Base-by-base conservation (phyloP, 1,140 invertebrate genomes). In the Mactra quadrangularis region DNA sequence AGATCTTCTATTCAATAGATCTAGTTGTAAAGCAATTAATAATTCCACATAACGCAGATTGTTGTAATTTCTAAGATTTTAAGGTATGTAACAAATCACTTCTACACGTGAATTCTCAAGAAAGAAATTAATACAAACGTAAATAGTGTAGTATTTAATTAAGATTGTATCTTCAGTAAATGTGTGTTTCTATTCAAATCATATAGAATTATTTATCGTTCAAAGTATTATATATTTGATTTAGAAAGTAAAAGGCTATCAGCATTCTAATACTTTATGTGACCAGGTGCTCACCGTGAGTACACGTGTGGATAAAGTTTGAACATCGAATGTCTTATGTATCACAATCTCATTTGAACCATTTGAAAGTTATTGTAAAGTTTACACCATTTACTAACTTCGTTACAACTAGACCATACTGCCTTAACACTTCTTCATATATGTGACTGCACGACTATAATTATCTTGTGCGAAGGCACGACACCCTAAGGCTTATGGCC, bases 101-200 rank as follows among this genome's bases (percentile, higher is more conserved):
- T 38, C 59, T 52, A 62, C 74, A 64, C 25, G 57, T 35, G 59
- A 77, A 62, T 33, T 33, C 13, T 55, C 50, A 19, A 77, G 59
- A 62, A 64, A 64, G 47, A 52, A 77, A 77, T 77, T 77, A 77
- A 77, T 64, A 47, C 72, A 31, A 62, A 62, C 74, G 74, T 77
- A 62, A 77, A 77, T 77, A 77, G 62, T 47, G 27, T 29, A 62
- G 74, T 77, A 35, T 77, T 77, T 77, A 77, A 77, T 77, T 77
- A 64, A 77, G 74, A 77, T 77, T 77, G 62, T 57, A 77, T 29
- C 74, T 77, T 31, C 62, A 62, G 70, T 64, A 60, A 62, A 77
- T 77, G 74, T 77, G 74, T 77, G 57, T 77, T 59, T 77, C 59
- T 62, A 29, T 64, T 60, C 53, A 77, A n/a, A 75, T 75, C 45